Percentiles rank a stretch among this genome's conserved stretches.
Conservation (phyloP, 1,140 invertebrate genomes). For the Panonychus citri region DNA sequence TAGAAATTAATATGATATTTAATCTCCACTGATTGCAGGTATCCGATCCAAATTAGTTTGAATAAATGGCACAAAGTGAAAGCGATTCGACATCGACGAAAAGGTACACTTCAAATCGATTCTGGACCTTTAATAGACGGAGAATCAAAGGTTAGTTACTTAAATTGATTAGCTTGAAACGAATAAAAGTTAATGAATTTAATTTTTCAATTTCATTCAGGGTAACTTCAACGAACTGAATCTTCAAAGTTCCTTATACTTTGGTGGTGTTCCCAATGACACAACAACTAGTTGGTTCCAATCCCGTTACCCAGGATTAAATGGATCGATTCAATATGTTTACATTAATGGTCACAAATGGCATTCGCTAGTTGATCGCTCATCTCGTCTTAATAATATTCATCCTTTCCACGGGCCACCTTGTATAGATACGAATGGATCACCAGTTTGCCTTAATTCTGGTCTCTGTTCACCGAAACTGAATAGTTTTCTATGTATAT, state of each 20-base stretch:
- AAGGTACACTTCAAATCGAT: conserved; percentile 43
- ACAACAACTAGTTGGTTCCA: conserved; percentile 43
- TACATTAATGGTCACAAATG: conserved; percentile 39
- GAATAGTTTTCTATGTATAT: too few species aligned
- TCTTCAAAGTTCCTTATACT: conserved; percentile 53
- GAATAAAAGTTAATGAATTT: not conserved
- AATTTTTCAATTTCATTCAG: conserved; percentile 19
- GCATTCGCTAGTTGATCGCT: too few species aligned
- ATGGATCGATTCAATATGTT: conserved; percentile 58
- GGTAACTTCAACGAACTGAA: conserved; percentile 55
- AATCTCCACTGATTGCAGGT: not conserved
- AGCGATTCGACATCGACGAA: conserved; percentile 33
- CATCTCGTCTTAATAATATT: too few species aligned
- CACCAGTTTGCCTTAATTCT: too few species aligned
- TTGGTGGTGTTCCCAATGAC: conserved; percentile 52
- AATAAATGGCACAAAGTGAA: not conserved
- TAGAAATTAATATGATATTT: not conserved
- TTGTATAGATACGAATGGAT: too few species aligned
- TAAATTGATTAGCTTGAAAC: not conserved
- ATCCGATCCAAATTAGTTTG: not conserved
- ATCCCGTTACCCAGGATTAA: conserved; percentile 44
- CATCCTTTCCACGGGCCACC: too few species aligned
- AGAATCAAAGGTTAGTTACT: not conserved
- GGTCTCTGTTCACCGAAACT: too few species aligned
- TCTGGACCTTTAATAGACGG: conserved; percentile 28